phyloP scores from a whole-genome alignment of 2,888 invertebrate species.

The Megaustenia siamemsis region DNA sequence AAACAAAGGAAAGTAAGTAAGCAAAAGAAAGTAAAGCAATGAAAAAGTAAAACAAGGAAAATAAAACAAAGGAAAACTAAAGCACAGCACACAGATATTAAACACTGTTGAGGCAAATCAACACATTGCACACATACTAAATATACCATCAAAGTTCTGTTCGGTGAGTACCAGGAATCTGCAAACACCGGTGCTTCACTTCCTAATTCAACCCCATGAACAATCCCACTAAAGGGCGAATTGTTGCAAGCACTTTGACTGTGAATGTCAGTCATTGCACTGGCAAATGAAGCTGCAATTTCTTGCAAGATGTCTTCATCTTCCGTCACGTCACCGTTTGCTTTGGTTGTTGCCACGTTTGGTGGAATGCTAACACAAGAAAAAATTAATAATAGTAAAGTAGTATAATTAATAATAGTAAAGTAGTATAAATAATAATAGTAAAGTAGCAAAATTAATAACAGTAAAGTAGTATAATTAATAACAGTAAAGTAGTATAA shows the following conservation, averaged over 20 bases:
- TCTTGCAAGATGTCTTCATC: slow-evolving; percentile 73
- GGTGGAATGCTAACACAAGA: slow-evolving; percentile 61
- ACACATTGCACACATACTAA: too few relatives aligned
- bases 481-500: too few relatives aligned
- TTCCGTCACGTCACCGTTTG: slow-evolving; percentile 64
- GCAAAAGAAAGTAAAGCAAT: too few relatives aligned
- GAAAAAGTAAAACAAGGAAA: background rate
- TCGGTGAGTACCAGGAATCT: slow-evolving; percentile 73
- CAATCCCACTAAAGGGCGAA: slow-evolving; percentile 63
- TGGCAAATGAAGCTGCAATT: slow-evolving; percentile 69
- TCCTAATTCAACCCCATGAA: slow-evolving; percentile 73
- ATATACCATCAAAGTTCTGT: slow-evolving; percentile 72
- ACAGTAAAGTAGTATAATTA: too few relatives aligned
- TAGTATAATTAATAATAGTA: too few relatives aligned
- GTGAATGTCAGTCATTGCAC: slow-evolving; percentile 64
- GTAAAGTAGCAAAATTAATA: too few relatives aligned
- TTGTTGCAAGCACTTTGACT: slow-evolving; percentile 61
- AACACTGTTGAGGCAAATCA: too few relatives aligned
- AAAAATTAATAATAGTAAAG: too few relatives aligned
- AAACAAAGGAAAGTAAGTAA: too few relatives aligned
- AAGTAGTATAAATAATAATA: too few relatives aligned
- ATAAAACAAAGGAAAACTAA: background rate
- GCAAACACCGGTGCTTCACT: slow-evolving; percentile 66
- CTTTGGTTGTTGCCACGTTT: slow-evolving; percentile 40
- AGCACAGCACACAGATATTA: background rate